These are phyloP conservation scores for Sylvicapra grimmia DNA, from an alignment of 2,113 vertebrate genomes.

Conservation along the genomic window DNA sequence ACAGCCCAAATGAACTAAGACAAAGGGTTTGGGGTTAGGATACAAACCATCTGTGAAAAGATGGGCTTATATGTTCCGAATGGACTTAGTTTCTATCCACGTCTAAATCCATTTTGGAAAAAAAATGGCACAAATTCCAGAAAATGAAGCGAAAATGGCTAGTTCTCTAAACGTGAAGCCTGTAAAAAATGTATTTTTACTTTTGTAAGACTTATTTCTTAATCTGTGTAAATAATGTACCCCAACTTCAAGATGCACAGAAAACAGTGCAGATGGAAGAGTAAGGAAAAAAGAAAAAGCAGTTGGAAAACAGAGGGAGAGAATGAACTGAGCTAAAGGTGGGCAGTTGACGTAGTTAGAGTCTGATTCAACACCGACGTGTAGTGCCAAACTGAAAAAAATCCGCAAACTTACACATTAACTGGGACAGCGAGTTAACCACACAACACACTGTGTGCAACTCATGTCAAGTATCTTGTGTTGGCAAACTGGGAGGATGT, in stretches of 20 bases:
- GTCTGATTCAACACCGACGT: background rate
- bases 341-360: background rate
- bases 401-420: background rate
- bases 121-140: background rate
- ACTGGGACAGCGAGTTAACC: background rate
- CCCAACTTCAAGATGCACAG: accelerated
- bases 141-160: background rate
- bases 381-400: background rate
- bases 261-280: background rate
- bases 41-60: background rate
- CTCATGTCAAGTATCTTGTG: background rate
- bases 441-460: accelerated
- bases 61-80: background rate
- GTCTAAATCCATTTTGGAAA: background rate
- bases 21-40: background rate
- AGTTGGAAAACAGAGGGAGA: background rate
- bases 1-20: background rate
- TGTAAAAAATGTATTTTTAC: background rate
- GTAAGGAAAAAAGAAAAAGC: accelerated
- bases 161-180: background rate
- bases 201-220: background rate
- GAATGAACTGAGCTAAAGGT: background rate
- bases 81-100: background rate
- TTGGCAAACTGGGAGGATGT: background rate
- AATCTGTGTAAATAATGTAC: background rate